These are phyloP conservation scores for Plectropomus leopardus DNA, from an alignment of 2,113 vertebrate species.

Conservation along the genomic window DNA sequence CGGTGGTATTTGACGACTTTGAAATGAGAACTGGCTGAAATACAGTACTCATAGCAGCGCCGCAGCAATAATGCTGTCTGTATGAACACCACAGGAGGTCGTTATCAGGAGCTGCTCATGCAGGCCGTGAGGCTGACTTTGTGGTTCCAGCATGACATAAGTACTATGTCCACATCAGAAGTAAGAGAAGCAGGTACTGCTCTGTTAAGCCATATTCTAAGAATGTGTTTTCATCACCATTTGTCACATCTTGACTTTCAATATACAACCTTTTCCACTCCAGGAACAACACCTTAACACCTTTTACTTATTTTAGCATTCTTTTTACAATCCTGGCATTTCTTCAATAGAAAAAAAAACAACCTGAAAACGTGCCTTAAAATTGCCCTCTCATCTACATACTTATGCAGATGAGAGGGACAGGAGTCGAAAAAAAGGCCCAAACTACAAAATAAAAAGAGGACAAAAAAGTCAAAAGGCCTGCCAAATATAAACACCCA, in stretches of 20 bases:
- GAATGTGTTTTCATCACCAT: not conserved
- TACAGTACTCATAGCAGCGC: no score
- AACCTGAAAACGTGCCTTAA: not conserved
- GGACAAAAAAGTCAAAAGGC: slow-evolving; percentile 20
- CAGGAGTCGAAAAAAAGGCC: not conserved
- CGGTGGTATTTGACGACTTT: no score
- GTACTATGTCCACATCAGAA: not conserved
- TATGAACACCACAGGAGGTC: no score
- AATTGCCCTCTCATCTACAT: not conserved
- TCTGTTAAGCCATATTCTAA: not conserved
- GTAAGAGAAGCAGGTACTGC: not conserved
- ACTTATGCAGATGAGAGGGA: slow-evolving; percentile 13
- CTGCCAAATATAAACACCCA: slow-evolving; percentile 33
- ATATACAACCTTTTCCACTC: not conserved
- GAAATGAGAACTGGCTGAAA: no score
- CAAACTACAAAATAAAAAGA: slow-evolving; percentile 21
- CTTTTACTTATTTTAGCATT: not conserved
- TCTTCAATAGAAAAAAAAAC: not conserved
- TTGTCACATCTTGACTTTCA: not conserved
- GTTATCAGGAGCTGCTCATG: no score
- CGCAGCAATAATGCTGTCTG: no score
- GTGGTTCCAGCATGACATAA: not conserved
- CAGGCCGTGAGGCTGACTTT: no score
- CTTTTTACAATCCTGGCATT: not conserved
- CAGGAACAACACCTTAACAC: not conserved